These are phyloP conservation scores for Tiaroga cobitis DNA, from an alignment of 2,797 vertebrate species.

Conservation along the genomic window DNA sequence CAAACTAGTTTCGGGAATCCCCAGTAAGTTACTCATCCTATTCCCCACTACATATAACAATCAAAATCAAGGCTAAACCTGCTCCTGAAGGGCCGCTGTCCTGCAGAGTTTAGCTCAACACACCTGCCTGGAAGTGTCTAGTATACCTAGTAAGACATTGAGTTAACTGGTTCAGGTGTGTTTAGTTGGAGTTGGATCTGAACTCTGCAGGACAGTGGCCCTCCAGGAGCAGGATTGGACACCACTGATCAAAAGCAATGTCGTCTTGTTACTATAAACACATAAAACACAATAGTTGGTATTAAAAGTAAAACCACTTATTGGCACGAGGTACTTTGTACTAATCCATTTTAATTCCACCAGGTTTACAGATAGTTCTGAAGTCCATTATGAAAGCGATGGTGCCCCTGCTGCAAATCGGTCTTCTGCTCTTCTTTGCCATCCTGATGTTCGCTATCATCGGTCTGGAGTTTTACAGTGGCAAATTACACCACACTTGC, in stretches of 20 bases:
- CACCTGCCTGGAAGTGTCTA: neutral
- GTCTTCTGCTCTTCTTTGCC: conserved; percentile 96
- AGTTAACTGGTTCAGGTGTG: neutral
- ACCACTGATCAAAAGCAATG: too few species aligned
- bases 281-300: neutral
- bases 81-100: neutral
- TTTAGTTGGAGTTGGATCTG: neutral
- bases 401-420: conserved; percentile 98
- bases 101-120: neutral
- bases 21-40: conserved; percentile 84
- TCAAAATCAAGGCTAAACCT: neutral
- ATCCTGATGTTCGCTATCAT: conserved; percentile 99
- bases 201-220: neutral
- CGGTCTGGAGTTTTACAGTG: conserved; percentile 98
- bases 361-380: conserved; percentile 96
- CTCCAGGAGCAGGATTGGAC: neutral
- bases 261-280: neutral
- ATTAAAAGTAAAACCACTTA: neutral
- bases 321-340: neutral
- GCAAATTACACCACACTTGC: conserved; percentile 95
- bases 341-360: conserved; percentile 6
- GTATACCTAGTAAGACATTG: neutral
- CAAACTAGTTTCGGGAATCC: conserved; percentile 98
- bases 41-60: neutral
- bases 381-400: conserved; percentile 99